Evolutionary conservation across 1,140 invertebrate genomes (phyloP).

Genomic region (Drosophila teissieri): DNA sequence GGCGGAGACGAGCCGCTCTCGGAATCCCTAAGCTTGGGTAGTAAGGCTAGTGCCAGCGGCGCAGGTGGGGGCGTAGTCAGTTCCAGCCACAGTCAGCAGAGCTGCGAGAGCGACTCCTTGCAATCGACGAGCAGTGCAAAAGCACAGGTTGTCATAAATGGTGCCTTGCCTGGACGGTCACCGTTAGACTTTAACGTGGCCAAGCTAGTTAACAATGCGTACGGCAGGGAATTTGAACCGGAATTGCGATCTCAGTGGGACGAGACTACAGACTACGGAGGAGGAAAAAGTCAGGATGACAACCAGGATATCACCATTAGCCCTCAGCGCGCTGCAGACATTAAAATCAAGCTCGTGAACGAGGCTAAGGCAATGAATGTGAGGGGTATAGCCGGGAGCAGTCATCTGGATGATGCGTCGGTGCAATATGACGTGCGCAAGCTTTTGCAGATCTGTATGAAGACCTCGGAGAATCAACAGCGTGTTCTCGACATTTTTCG

Average conservation of each 20-base stretch:
- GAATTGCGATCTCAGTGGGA: constrained; percentile 81
- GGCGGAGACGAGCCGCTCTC: constrained; percentile 69
- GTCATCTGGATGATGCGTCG: constrained; percentile 56
- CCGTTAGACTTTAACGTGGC: constrained; percentile 81
- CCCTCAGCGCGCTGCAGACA: constrained; percentile 72
- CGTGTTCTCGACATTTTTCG: constrained; percentile 74
- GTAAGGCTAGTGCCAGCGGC: constrained; percentile 68
- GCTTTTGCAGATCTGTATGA: constrained; percentile 79
- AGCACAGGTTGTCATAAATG: constrained; percentile 30
- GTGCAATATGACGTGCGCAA: constrained; percentile 80
- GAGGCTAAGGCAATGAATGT: constrained; percentile 84
- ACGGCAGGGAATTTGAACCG: constrained; percentile 76
- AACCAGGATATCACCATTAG: constrained; percentile 74
- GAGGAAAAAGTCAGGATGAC: constrained; percentile 37
- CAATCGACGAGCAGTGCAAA: constrained; percentile 74
- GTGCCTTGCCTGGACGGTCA: constrained; percentile 63
- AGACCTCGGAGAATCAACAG: constrained; percentile 65
- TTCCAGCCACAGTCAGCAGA: constrained; percentile 75
- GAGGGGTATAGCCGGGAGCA: constrained; percentile 64
- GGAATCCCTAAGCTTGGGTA: constrained; percentile 71
- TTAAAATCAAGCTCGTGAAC: constrained; percentile 81
- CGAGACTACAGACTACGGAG: constrained; percentile 49
- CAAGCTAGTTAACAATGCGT: constrained; percentile 71
- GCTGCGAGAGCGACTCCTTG: constrained; percentile 79
- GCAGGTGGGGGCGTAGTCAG: constrained; percentile 43